Percentiles rank a stretch among this genome's conserved stretches.
These are phyloP conservation scores for Pterocles orientalis DNA, from an alignment of 2,113 vertebrate species.

Conservation along the genomic window DNA sequence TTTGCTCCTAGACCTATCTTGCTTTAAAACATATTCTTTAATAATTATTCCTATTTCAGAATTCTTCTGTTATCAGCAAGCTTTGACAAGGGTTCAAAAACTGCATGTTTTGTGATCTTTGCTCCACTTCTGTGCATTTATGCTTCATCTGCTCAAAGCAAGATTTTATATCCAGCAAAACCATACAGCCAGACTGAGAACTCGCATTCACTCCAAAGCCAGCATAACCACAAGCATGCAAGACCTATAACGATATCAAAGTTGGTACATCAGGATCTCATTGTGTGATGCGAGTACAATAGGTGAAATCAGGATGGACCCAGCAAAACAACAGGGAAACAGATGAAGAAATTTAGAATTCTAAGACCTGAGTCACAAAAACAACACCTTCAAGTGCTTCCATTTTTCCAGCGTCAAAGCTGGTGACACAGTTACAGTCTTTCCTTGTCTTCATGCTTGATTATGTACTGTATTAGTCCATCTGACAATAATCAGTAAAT, in stretches of 20 bases:
- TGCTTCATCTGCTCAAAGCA: not conserved
- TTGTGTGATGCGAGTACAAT: not conserved
- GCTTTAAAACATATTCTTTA: not conserved
- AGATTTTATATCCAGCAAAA: not conserved
- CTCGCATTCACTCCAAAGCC: not conserved
- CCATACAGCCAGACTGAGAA: not conserved
- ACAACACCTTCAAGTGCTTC: constrained; percentile 5
- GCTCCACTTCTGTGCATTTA: not conserved
- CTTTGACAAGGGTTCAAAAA: not conserved
- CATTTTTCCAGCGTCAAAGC: not conserved
- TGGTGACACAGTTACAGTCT: not conserved
- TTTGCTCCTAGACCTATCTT: not conserved
- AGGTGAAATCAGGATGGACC: constrained; percentile 35
- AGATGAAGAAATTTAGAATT: not conserved
- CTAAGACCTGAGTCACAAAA: constrained; percentile 33
- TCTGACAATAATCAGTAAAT: constrained; percentile 46
- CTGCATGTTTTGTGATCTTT: not conserved
- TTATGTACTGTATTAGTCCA: not conserved
- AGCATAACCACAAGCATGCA: constrained; percentile 8
- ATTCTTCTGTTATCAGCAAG: not conserved
- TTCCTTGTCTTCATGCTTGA: not conserved
- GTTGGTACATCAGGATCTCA: not conserved
- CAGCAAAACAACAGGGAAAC: not conserved
- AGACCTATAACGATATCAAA: not conserved
- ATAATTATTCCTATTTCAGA: not conserved